These are phyloP conservation scores for Drosophila kanapiae DNA, from an alignment of 1,140 invertebrate species.

Conservation along the genomic window DNA sequence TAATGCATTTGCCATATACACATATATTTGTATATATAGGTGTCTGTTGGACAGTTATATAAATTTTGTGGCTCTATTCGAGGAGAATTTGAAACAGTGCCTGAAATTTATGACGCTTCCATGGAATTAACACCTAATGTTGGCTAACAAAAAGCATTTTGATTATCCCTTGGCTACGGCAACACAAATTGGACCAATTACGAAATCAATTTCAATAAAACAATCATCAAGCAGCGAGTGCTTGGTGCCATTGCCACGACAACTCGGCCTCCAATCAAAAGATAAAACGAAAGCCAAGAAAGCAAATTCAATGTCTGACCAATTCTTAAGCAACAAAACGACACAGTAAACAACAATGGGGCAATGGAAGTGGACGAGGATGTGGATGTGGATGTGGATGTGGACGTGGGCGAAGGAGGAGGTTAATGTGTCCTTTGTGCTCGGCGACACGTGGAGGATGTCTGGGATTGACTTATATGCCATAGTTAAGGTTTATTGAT, in stretches of 20 bases:
- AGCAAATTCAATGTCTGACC: conserved; percentile 69
- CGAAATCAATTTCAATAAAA: conserved; percentile 70
- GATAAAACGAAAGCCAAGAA: conserved; percentile 39
- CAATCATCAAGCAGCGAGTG: conserved; percentile 17
- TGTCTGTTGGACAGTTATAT: not conserved
- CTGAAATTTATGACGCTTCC: not conserved
- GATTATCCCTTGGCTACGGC: conserved; percentile 48
- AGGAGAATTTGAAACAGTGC: not conserved
- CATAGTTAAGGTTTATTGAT: conserved; percentile 42
- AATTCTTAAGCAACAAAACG: conserved; percentile 61
- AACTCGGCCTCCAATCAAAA: conserved; percentile 36
- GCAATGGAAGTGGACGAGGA: conserved; percentile 11
- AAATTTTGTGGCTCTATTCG: not conserved
- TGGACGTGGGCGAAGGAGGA: not conserved
- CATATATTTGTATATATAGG: not conserved
- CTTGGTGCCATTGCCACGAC: conserved; percentile 32
- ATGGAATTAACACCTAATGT: conserved; percentile 29
- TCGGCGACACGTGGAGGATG: conserved; percentile 29
- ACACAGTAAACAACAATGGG: conserved; percentile 25
- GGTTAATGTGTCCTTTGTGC: conserved; percentile 22
- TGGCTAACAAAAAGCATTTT: conserved; percentile 32
- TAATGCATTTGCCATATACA: conserved; percentile 30
- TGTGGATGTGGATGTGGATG: not conserved
- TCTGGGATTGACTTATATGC: conserved; percentile 8
- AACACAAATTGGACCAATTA: conserved; percentile 68